Evolutionary conservation across 2,888 invertebrate species (phyloP).

Genomic region (Mechanitis messenoides): DNA sequence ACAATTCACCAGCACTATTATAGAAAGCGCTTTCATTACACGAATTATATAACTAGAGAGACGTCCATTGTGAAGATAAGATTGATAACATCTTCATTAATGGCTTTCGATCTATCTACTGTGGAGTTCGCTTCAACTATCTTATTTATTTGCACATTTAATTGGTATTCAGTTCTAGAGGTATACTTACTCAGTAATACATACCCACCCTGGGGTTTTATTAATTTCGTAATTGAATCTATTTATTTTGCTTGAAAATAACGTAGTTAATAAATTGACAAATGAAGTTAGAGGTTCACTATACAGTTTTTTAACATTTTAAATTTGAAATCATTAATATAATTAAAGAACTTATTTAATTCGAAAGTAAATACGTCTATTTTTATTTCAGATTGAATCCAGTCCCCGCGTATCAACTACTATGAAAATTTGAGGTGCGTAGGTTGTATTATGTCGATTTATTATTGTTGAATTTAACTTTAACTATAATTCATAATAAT

Average conservation of each 20-base stretch:
- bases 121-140: background rate
- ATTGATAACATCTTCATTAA: conserved; percentile 7
- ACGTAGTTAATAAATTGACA: too few species aligned
- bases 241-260: background rate
- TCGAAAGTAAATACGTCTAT: conserved; percentile 9
- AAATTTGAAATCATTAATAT: too few species aligned
- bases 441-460: background rate
- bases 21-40: background rate
- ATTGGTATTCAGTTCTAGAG: background rate
- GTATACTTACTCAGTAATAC: background rate
- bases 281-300: background rate
- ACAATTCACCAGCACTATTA: background rate
- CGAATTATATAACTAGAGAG: background rate
- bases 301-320: too few species aligned
- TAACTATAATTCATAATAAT: too few species aligned
- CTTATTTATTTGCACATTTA: background rate
- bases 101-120: background rate
- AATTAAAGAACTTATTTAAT: too few species aligned
- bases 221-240: background rate
- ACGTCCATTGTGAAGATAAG: conserved; percentile 3
- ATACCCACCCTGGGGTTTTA: too few species aligned
- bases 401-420: conserved; percentile 34
- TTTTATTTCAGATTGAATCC: conserved; percentile 52
- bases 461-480: background rate
- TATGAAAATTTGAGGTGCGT: conserved; percentile 62